Base-by-base conservation (phyloP, 2,888 invertebrate species). In the Horisme vitalbata region DNA sequence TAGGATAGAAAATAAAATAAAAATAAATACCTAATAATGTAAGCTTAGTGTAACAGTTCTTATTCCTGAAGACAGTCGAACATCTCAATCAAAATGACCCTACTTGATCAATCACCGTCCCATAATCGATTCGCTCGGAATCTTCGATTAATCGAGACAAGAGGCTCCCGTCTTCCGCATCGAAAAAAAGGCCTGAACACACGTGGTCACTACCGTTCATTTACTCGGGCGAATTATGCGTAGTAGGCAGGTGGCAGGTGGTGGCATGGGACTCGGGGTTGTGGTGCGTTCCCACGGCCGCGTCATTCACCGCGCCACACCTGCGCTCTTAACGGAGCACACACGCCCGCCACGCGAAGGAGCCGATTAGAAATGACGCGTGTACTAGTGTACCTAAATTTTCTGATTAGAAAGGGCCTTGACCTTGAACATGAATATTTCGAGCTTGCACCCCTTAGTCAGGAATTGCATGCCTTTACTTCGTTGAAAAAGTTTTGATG, bases 151-250 rank as follows among this genome's bases (percentile, higher is more conserved):
- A 41, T 18, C 6, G 18, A 6, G 18, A 18, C 18, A 4, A 18
- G 6, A 50, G 28, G 48, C 53, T 48, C 55, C 58, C 80, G 83
- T 83, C 84, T 89, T 88, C 87, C 88, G 87, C 82, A 79, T 83
- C 37, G 68, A 74, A 72, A 76, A 83, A 85, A 85, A 82, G 81
- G 80, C 69, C 68, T 24, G 71, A 68, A 71, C 76, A 83, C 87
- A 89, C 89, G 89, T 89, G 89, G 88, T 85, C 88, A 89, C 86
- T 88, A 89, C 89, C 88, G 88, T 88, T 87, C 88, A 85, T 85
- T 88, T 88, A 87, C 86, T 84, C 81, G 81, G 81, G 86, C 87
- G 86, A 87, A 88, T 88, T 86, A 89, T 87, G 88, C 87, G 88
- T 87, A 88, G 85, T 88, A 86, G 18, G 85, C 87, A 86, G 86